Percentiles rank a stretch among this genome's conserved stretches.
Evolutionary conservation across 2,888 invertebrate species (phyloP).

Genomic region (Drosophila subquinaria): DNA sequence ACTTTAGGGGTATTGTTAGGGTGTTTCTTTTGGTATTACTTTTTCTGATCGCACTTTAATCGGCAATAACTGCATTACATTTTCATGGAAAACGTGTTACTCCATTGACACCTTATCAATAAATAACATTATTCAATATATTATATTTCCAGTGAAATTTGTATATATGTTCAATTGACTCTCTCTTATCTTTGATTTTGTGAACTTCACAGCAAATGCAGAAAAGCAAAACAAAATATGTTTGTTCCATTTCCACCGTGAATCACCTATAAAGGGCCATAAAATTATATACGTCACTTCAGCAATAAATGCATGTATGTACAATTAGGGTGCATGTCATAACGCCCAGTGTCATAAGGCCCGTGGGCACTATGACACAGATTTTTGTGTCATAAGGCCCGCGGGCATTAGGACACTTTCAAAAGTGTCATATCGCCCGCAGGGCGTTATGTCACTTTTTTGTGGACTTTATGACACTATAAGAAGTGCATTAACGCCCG

Average conservation of each 20-base stretch:
- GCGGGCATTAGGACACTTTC: too few species aligned
- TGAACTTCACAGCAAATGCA: conserved; percentile 16
- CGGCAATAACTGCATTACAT: neutral
- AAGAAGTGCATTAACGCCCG: too few species aligned
- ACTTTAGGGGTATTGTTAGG: too few species aligned
- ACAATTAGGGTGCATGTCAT: too few species aligned
- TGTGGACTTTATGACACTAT: too few species aligned
- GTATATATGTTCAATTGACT: conserved; percentile 35
- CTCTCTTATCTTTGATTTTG: conserved; percentile 17
- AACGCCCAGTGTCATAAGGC: too few species aligned
- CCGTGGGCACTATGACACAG: too few species aligned
- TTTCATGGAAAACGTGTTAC: conserved; percentile 20
- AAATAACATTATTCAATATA: conserved; percentile 21
- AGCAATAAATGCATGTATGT: neutral
- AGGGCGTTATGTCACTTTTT: too few species aligned
- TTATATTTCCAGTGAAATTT: conserved; percentile 50
- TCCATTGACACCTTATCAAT: conserved; percentile 46
- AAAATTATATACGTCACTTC: conserved; percentile 28
- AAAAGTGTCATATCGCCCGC: too few species aligned
- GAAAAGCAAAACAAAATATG: neutral
- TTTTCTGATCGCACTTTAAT: neutral
- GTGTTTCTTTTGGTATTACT: too few species aligned
- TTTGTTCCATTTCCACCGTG: conserved; percentile 19
- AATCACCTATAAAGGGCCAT: conserved; percentile 36
- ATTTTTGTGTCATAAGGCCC: too few species aligned